Conservation (phyloP, 2,888 invertebrate species). For the Peribatodes rhomboidaria region DNA sequence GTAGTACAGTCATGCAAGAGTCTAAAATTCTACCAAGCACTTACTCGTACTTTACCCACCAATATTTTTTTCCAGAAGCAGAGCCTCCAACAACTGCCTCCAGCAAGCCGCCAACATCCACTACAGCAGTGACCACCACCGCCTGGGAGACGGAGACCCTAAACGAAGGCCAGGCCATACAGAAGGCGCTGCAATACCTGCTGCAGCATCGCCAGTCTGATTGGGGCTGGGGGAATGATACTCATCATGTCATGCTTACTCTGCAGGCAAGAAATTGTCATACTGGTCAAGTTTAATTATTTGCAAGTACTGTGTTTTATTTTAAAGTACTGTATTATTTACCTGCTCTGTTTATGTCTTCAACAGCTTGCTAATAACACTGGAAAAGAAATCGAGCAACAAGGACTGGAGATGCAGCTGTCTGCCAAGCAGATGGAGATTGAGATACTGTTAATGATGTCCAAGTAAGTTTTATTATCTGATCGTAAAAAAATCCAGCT, state of each 20-base stretch:
- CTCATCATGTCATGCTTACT: conserved; percentile 93
- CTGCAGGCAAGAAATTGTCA: conserved; percentile 85
- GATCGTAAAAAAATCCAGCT: too few relatives aligned
- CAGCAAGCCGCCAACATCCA: conserved; percentile 63
- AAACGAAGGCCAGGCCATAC: conserved; percentile 86
- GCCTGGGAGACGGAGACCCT: conserved; percentile 77
- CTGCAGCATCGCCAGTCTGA: conserved; percentile 90
- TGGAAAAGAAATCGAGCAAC: conserved; percentile 87
- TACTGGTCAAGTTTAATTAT: neutral
- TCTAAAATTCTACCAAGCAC: too few relatives aligned
- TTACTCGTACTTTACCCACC: neutral
- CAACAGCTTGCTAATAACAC: conserved; percentile 86
- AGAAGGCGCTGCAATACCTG: conserved; percentile 91
- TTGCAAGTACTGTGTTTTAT: too few relatives aligned
- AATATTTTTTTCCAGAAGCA: conserved; percentile 65
- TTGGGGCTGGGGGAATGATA: conserved; percentile 95
- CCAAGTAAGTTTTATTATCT: conserved; percentile 86
- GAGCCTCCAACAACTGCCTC: conserved; percentile 69
- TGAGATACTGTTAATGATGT: conserved; percentile 93
- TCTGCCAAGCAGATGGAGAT: conserved; percentile 96
- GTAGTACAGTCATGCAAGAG: too few relatives aligned
- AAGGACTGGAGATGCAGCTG: conserved; percentile 90
- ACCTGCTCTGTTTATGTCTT: too few relatives aligned
- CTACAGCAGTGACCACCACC: conserved; percentile 67
- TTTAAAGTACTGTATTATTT: conserved; percentile 1